These are phyloP conservation scores for Lytechinus pictus DNA, from an alignment of 35 echinoderm and acorn worm genomes.

Conservation along the genomic window DNA sequence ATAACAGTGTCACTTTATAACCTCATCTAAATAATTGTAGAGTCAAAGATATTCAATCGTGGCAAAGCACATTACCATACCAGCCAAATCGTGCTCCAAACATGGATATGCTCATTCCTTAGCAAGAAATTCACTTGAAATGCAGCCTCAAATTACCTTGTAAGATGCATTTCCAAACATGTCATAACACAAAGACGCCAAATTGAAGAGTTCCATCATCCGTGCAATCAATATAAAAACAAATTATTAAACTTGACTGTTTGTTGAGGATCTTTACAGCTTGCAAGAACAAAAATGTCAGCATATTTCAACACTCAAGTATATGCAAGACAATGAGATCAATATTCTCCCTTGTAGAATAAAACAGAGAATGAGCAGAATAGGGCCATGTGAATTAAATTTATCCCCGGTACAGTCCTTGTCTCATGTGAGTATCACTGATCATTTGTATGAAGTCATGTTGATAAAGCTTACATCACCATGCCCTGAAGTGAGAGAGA, in stretches of 20 bases:
- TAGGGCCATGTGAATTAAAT: background rate
- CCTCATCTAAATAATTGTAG: background rate
- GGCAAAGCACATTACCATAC: background rate
- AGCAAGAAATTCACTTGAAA: background rate
- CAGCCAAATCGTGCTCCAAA: background rate
- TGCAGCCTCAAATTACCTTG: background rate
- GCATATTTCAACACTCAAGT: background rate
- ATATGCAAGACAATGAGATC: background rate
- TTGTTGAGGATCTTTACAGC: background rate
- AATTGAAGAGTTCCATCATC: background rate
- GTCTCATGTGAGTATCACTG: background rate
- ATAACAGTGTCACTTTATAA: background rate
- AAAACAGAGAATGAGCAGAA: background rate
- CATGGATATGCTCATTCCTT: background rate
- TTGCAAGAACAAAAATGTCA: background rate
- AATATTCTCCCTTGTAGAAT: background rate
- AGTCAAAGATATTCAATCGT: slow-evolving; percentile 1
- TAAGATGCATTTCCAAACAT: background rate
- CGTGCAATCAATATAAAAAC: background rate
- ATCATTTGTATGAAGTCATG: background rate
- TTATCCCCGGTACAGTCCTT: background rate
- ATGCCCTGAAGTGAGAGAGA: background rate
- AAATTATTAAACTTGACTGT: background rate
- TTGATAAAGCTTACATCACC: background rate
- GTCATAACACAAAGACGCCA: background rate